Conservation (phyloP, 1,140 invertebrate species). For the Drosophila parvula region DNA sequence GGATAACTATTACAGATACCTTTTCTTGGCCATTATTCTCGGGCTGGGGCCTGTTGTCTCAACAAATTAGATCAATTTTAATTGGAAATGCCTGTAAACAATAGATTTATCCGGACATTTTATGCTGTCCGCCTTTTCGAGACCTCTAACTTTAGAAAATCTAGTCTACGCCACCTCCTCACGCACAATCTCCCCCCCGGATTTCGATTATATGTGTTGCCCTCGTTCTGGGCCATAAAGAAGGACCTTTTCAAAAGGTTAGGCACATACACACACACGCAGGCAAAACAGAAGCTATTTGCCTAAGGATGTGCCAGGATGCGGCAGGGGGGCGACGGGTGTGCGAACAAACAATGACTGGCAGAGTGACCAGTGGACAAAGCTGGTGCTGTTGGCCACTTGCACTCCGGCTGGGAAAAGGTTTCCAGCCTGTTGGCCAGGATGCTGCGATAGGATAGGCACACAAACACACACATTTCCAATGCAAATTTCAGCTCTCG, state of each 20-base stretch:
- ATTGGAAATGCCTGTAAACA: conserved; percentile 24
- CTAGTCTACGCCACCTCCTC: neutral
- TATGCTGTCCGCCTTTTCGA: neutral
- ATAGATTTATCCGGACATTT: conserved; percentile 14
- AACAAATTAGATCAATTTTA: conserved; percentile 37
- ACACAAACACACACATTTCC: conserved; percentile 38
- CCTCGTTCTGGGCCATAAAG: conserved; percentile 41
- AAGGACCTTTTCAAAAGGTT: conserved; percentile 44
- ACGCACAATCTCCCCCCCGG: neutral
- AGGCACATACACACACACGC: conserved; percentile 21
- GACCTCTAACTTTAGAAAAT: conserved; percentile 24
- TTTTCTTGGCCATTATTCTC: neutral
- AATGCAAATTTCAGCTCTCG: conserved; percentile 62
- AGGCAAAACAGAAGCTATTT: conserved; percentile 27
- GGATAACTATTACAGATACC: neutral
- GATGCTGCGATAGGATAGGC: conserved; percentile 31
- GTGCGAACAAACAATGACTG: conserved; percentile 22
- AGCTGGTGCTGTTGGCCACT: conserved; percentile 34
- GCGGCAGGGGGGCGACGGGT: neutral
- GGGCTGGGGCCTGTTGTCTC: conserved; percentile 6
- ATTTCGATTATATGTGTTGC: conserved; percentile 38
- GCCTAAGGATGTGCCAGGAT: neutral
- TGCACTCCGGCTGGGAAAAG: conserved; percentile 40
- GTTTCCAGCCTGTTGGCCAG: conserved; percentile 32
- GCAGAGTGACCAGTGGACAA: conserved; percentile 32